Percentiles rank a stretch among this genome's conserved stretches.
These are phyloP conservation scores for Ibidorhyncha struthersii DNA, from an alignment of 2,113 vertebrate genomes.

Conservation along the genomic window DNA sequence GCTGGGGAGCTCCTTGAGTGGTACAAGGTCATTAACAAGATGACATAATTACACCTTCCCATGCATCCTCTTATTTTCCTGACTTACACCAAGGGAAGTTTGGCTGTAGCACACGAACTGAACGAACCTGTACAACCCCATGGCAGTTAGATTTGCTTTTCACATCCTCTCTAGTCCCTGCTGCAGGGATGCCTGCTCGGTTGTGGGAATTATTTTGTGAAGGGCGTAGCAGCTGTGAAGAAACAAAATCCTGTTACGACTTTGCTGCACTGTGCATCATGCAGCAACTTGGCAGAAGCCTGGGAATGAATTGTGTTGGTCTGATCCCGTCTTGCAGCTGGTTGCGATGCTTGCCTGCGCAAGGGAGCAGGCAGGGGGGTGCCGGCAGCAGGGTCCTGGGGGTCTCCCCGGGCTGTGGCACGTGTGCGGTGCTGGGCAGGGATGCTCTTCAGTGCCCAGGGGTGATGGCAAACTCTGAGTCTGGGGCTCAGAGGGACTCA, in stretches of 20 bases:
- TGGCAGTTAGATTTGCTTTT: background rate
- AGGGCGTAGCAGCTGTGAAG: background rate
- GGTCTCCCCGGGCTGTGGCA: background rate
- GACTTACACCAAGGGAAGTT: background rate
- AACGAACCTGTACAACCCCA: background rate
- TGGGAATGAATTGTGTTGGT: background rate
- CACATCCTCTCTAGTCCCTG: background rate
- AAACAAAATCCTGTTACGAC: background rate
- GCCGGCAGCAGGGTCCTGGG: fast-evolving
- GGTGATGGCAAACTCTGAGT: background rate
- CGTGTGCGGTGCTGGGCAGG: background rate
- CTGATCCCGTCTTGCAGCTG: too few species aligned
- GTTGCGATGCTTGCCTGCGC: background rate
- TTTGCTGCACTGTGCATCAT: fast-evolving
- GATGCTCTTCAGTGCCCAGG: fast-evolving
- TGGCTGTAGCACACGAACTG: background rate
- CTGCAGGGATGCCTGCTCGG: fast-evolving
- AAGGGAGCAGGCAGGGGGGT: background rate
- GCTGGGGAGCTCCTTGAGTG: background rate
- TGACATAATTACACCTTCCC: background rate
- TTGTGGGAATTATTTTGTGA: background rate
- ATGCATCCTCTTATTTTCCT: background rate
- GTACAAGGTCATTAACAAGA: background rate
- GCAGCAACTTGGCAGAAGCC: background rate
- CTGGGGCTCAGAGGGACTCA: background rate